Evolutionary conservation across 1,140 invertebrate genomes (phyloP), one percentile per base, ranked within the genome.

Genomic region (Apis cerana): DNA sequence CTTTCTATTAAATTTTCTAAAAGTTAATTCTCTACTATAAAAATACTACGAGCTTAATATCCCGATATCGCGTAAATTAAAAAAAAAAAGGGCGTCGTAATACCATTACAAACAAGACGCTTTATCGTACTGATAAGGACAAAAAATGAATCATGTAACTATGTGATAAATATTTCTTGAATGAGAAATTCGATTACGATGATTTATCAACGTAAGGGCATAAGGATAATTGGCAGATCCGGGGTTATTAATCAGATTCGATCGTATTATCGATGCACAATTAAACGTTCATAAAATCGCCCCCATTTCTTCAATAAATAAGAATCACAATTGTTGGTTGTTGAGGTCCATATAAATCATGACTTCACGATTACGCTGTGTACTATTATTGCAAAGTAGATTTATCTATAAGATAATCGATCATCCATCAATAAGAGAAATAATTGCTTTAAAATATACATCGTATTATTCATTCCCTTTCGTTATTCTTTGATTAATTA

Each of bases 111-210:
- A 90, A 89, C 79, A 90, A 54, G 83, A 52, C 83, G 69, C 27
- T 70, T 89, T 89, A 89, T 89, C 88, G 69, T 33, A 5, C 54
- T 58, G 88, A 89, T 89, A 89, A 89, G 77, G 54, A 81, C 75
- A 21, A 43, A 23, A 71, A 70, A 71, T 91, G 90, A 91, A 88
- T 91, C 90, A 91, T 77, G 58, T 52, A 64, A 67, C 58, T 67
- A 52, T 33, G 77, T 83, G 77, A 7, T 69, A 80, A 88, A 89
- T 83, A 33, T 69, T 65, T 76, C 61, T 82, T 89, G 74, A 89
- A 89, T 89, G 85, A 89, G 48, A 43, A 43, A 43, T 83, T 17
- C 59, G 52, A n/a, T 79, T 79, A 58, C 23, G 17, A 82, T 64
- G 65, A 83, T 64, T 71, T 78, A 67, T 48, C 48, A 68, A 54